Evolutionary conservation across 2,797 vertebrate genomes (phyloP).

Genomic region (Lophotriccus pileatus): DNA sequence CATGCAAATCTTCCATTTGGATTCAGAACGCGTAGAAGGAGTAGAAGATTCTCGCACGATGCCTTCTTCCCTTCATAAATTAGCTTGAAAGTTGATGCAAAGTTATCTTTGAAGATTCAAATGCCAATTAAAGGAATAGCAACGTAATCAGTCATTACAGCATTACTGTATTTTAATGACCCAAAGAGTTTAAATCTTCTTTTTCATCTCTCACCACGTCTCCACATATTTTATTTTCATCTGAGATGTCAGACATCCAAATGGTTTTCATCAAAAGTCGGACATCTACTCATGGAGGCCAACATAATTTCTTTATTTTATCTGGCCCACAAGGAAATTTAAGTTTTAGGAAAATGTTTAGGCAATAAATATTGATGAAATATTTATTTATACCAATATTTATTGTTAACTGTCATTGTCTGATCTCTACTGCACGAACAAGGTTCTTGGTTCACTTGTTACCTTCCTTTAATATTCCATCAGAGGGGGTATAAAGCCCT

Average conservation of each 20-base stretch:
- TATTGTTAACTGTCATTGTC: not conserved
- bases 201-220: not conserved
- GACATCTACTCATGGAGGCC: not conserved
- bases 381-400: not conserved
- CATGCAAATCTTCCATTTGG: not conserved
- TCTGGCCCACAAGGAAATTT: not conserved
- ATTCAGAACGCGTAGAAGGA: not conserved
- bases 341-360: not conserved
- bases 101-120: slow-evolving; percentile 16
- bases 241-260: not conserved
- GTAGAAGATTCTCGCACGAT: not conserved
- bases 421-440: not conserved
- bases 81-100: slow-evolving; percentile 1
- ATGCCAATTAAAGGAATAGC: not conserved
- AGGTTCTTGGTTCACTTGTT: not conserved
- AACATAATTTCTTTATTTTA: not conserved
- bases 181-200: not conserved
- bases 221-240: not conserved
- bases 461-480: not conserved
- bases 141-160: not conserved
- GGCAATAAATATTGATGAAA: not conserved
- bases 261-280: not conserved
- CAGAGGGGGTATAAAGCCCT: not conserved
- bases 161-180: not conserved
- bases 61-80: not conserved